Base-by-base conservation (phyloP, 1,140 invertebrate genomes). In the Atopsyche davidsoni region DNA sequence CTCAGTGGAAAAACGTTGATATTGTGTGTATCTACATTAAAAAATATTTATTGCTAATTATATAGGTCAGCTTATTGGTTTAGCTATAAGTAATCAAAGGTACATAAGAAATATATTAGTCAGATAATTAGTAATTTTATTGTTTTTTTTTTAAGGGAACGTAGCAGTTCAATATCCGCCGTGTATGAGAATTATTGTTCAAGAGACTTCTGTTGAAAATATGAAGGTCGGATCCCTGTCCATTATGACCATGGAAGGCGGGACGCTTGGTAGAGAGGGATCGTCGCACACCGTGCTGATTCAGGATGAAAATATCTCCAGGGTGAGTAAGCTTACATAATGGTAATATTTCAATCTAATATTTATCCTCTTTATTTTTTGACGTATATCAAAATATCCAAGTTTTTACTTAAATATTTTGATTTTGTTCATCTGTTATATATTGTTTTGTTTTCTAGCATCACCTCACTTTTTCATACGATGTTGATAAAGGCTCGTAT, bases 181-280 rank as follows among this genome's bases (percentile, higher is more conserved):
- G 0, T 92, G 89, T 58, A 84, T 96, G 66, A 75, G 92, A 16
- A 76, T 92, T n/a, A 86, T 95, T 45, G 85, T 95, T 0, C 79
- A 81, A 55, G 79, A 87, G 60, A 89, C 89, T 0, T 78, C 73
- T 46, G 56, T 84, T 35, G 60, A 77, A 21, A 77, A 78, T 49
- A 57, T 95, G 11, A 84, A 83, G 67, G 65, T 82, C 38, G 92
- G 92, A 3, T 82, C 79, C 25, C 71, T 96, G 18, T 89, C 86
- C 61, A 65, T 96, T n/a, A 78, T 96, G 3, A 89, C 91, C 4
- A 93, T 79, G 66, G 85, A 83, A 57, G 92, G 92, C 34, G 92
- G 88, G 7, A 83, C 83, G 1, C 65, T 96, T 47, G 92, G 93
- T 1, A 73, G 91, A 45, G 88, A 92, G 67, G 86, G 87, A 2